phyloP scores from a whole-genome alignment of 2,113 vertebrate genomes.

The Harpagus bidentatus region DNA sequence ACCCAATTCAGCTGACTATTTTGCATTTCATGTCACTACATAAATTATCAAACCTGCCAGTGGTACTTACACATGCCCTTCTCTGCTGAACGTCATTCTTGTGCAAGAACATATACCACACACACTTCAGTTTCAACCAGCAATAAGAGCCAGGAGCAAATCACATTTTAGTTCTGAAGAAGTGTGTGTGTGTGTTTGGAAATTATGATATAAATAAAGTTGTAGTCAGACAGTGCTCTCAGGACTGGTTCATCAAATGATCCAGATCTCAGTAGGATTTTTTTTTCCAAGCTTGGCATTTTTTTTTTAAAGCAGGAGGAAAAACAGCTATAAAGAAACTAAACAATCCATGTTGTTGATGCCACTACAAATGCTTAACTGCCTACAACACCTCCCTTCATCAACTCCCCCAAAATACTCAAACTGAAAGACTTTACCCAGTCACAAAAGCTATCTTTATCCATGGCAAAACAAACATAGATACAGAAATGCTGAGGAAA shows the following conservation, averaged over 20 bases:
- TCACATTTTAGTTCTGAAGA: neutral
- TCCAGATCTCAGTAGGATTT: neutral
- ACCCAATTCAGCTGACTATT: neutral
- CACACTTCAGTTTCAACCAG: neutral
- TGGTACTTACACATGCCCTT: neutral
- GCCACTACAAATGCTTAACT: neutral
- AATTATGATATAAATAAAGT: neutral
- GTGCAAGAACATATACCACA: neutral
- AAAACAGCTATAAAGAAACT: neutral
- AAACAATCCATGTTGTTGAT: neutral
- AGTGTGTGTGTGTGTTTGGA: neutral
- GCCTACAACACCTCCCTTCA: neutral
- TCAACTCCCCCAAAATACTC: neutral
- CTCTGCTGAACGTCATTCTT: neutral
- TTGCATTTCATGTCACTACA: neutral
- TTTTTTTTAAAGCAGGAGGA: rapidly evolving
- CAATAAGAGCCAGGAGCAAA: neutral
- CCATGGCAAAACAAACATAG: neutral
- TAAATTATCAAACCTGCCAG: neutral
- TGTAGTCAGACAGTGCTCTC: neutral
- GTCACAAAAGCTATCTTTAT: neutral
- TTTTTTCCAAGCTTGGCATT: neutral
- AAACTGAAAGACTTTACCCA: neutral
- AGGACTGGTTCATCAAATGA: neutral
- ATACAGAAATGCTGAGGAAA: neutral